Evolutionary conservation across 2,797 vertebrate genomes (phyloP).

Genomic region (Tolypeutes matacus): DNA sequence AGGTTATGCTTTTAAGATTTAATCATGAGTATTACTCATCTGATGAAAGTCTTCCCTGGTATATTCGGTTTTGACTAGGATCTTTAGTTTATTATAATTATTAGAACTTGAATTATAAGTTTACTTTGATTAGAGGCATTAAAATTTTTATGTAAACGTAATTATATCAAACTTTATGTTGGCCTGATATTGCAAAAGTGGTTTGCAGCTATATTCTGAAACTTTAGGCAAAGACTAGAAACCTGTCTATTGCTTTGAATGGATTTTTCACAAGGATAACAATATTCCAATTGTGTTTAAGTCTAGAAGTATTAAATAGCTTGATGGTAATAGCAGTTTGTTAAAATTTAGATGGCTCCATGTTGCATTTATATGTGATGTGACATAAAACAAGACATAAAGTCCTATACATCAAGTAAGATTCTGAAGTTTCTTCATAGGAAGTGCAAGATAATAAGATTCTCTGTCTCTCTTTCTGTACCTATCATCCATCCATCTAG

Average conservation of each 20-base stretch:
- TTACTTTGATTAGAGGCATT: conserved; percentile 2
- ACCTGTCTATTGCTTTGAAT: accelerated
- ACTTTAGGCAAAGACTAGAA: neutral
- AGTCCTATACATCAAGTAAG: neutral
- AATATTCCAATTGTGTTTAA: accelerated
- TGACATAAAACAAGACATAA: neutral
- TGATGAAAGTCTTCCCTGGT: neutral
- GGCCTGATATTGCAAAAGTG: neutral
- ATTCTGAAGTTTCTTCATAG: neutral
- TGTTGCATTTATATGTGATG: accelerated
- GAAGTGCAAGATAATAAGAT: neutral
- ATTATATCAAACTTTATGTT: neutral
- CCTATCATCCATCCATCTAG: neutral
- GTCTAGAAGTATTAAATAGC: neutral
- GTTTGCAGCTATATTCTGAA: neutral
- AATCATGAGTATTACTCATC: accelerated
- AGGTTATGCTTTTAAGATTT: neutral
- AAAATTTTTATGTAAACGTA: neutral
- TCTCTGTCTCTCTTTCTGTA: neutral
- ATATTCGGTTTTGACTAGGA: neutral
- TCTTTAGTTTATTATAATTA: neutral
- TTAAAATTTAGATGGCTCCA: neutral
- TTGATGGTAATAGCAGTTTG: accelerated
- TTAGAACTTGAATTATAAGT: neutral
- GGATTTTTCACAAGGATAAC: accelerated